These are phyloP conservation scores for Aproaerema taeniolella DNA, from an alignment of 2,888 invertebrate genomes.

Conservation along the genomic window DNA sequence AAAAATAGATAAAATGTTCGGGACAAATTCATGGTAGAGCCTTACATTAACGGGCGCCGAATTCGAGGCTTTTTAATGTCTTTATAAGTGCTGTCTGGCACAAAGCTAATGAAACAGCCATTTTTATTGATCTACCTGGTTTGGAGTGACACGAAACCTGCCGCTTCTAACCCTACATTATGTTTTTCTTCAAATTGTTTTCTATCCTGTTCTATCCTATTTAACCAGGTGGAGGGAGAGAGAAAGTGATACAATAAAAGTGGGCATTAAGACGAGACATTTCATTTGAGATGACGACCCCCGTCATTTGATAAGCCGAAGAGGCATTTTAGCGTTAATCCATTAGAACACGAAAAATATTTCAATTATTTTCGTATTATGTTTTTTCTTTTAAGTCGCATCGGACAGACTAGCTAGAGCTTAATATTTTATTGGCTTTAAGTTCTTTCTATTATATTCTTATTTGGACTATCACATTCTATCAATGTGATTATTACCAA, in stretches of 20 bases:
- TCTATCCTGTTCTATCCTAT: constrained; percentile 36
- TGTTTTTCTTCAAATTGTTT: constrained; percentile 65
- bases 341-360: constrained; percentile 52
- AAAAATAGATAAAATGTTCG: constrained; percentile 29
- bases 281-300: constrained; percentile 66
- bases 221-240: constrained; percentile 25
- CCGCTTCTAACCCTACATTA: constrained; percentile 63
- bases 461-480: too few relatives aligned
- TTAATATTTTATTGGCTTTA: too few relatives aligned
- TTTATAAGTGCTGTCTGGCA: constrained; percentile 72
- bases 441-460: too few relatives aligned
- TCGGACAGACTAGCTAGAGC: constrained; percentile 4
- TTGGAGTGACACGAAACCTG: constrained; percentile 62
- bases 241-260: constrained; percentile 38
- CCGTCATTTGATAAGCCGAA: constrained; percentile 70
- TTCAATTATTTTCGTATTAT: constrained; percentile 46
- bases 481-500: too few relatives aligned
- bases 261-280: constrained; percentile 56
- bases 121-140: constrained; percentile 76
- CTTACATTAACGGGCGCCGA: constrained; percentile 39
- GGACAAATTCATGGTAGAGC: constrained; percentile 26
- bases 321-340: constrained; percentile 66
- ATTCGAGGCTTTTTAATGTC: constrained; percentile 64
- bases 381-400: too few relatives aligned
- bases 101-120: constrained; percentile 67